These are phyloP conservation scores for Phyllotis vaccarum DNA, from an alignment of 2,797 vertebrate species.

Conservation along the genomic window DNA sequence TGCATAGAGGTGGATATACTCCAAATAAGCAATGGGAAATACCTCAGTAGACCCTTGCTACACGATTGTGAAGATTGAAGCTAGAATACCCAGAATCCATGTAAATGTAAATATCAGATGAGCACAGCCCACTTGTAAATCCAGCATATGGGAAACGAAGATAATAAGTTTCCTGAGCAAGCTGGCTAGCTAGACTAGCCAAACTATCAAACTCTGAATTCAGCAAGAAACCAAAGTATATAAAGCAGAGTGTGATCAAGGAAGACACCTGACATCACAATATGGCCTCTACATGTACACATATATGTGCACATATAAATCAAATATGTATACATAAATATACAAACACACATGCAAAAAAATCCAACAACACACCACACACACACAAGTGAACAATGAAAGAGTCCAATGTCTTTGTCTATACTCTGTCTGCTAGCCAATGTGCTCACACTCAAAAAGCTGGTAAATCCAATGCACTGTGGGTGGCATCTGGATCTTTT, in stretches of 20 bases:
- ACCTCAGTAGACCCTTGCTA: background rate
- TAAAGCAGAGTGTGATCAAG: background rate
- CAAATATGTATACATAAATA: background rate
- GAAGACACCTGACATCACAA: background rate
- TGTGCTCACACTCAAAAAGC: background rate
- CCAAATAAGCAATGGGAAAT: background rate
- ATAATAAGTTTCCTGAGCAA: background rate
- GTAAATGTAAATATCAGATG: background rate
- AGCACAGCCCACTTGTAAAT: background rate
- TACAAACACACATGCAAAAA: background rate
- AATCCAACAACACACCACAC: background rate
- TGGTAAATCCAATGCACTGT: conserved; percentile 69
- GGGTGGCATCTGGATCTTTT: conserved; percentile 94
- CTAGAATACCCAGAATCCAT: background rate
- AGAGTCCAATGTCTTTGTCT: background rate
- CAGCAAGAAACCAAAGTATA: background rate
- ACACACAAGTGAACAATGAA: background rate
- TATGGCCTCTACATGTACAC: background rate
- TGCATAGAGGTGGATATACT: background rate
- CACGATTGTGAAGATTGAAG: background rate
- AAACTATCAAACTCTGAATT: background rate
- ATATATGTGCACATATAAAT: background rate
- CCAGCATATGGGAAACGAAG: background rate
- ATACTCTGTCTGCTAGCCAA: background rate
- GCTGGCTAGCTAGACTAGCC: background rate